A percentile compares a stretch with the other conserved stretches of the same genome.
These are phyloP conservation scores for Meriones unguiculatus DNA, from an alignment of 2,113 vertebrate species.

Conservation along the genomic window DNA sequence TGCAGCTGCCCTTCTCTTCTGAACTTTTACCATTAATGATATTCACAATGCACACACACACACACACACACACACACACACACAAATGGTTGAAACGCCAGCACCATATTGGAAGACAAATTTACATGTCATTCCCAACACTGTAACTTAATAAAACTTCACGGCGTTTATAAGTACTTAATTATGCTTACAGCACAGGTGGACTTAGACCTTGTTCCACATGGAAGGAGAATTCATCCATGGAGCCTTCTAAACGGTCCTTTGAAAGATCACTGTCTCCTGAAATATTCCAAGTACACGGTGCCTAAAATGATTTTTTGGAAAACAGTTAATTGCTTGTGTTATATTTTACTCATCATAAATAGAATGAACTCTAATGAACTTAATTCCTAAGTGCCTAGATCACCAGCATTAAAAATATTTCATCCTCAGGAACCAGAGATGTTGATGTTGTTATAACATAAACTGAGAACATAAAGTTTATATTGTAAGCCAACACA, in stretches of 20 bases:
- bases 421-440: background rate
- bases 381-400: slow-evolving; percentile 58
- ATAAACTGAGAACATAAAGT: background rate
- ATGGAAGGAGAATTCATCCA: slow-evolving; percentile 76
- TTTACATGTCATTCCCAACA: slow-evolving; percentile 88
- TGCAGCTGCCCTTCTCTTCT: slow-evolving; percentile 63
- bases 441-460: background rate
- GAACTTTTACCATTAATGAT: slow-evolving; percentile 80
- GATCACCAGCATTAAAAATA: slow-evolving; percentile 68
- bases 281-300: slow-evolving; percentile 43
- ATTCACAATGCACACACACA: slow-evolving; percentile 71
- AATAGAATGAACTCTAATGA: slow-evolving; percentile 67
- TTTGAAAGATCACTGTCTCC: slow-evolving; percentile 69
- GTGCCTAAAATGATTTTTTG: slow-evolving; percentile 61
- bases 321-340: slow-evolving; percentile 73
- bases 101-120: slow-evolving; percentile 86
- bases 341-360: slow-evolving; percentile 81
- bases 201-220: slow-evolving; percentile 83
- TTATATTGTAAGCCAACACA: slow-evolving; percentile 1
- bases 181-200: slow-evolving; percentile 85
- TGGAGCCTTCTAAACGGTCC: slow-evolving; percentile 78
- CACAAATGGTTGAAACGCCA: slow-evolving; percentile 81
- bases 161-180: slow-evolving; percentile 85
- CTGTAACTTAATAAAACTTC: slow-evolving; percentile 88
- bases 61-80: too few species aligned